These are phyloP conservation scores for Palloptera scutellata DNA, from an alignment of 2,888 invertebrate genomes.

Conservation along the genomic window DNA sequence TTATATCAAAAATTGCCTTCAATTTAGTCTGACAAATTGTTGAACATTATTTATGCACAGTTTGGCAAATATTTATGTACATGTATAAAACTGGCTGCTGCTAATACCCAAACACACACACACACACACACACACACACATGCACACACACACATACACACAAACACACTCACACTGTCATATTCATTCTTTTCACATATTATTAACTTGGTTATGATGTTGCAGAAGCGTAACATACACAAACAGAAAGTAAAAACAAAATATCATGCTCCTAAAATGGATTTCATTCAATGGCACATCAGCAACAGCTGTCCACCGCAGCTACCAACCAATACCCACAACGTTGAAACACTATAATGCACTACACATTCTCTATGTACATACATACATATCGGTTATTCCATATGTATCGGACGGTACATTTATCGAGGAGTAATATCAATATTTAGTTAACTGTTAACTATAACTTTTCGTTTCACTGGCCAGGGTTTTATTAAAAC, in stretches of 20 bases:
- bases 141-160: neutral
- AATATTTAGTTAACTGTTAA: no score
- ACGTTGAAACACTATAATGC: neutral
- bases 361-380: neutral
- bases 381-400: neutral
- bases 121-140: slow-evolving; percentile 15
- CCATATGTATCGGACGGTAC: no score
- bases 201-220: slow-evolving; percentile 36
- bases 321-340: neutral
- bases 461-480: no score
- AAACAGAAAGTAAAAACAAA: slow-evolving; percentile 31
- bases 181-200: slow-evolving; percentile 18
- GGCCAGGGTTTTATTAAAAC: no score
- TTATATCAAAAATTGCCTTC: slow-evolving; percentile 37
- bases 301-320: slow-evolving; percentile 46
- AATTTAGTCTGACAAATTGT: slow-evolving; percentile 56
- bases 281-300: slow-evolving; percentile 45
- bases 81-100: neutral
- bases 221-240: slow-evolving; percentile 7
- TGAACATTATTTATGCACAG: slow-evolving; percentile 55
- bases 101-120: neutral
- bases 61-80: slow-evolving; percentile 33
- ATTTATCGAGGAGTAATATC: no score
- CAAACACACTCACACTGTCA: neutral
- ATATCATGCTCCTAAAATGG: slow-evolving; percentile 41